Evolutionary conservation across 2,113 vertebrate species (phyloP).

Genomic region (Podarcis raffonei): DNA sequence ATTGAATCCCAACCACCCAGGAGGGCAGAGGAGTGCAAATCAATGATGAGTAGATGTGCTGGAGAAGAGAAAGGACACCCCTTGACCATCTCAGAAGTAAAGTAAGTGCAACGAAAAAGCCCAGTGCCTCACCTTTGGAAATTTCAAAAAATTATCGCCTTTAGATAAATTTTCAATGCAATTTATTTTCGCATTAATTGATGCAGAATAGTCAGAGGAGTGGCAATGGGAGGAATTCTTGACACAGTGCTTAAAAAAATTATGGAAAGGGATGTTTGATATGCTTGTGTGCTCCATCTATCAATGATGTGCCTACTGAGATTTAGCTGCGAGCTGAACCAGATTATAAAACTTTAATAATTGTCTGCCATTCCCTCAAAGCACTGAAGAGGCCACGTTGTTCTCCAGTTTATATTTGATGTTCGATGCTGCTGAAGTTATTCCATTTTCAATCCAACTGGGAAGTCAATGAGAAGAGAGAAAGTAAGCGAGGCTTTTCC

Average conservation of each 20-base stretch:
- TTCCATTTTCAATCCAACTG: conserved; percentile 20
- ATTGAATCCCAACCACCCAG: too few relatives aligned
- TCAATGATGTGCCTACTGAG: conserved; percentile 12
- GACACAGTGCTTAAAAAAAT: conserved; percentile 6
- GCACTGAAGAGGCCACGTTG: conserved; percentile 8
- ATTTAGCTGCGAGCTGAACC: conserved; percentile 37
- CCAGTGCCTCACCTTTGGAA: too few relatives aligned
- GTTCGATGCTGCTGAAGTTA: conserved; percentile 20
- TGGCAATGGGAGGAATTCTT: too few relatives aligned
- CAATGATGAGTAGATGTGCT: too few relatives aligned
- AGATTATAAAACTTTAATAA: conserved; percentile 41
- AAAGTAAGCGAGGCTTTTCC: background rate
- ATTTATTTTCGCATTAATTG: too few relatives aligned
- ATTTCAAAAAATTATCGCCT: too few relatives aligned
- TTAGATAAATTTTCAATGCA: too few relatives aligned
- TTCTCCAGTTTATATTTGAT: conserved; percentile 14
- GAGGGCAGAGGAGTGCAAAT: too few relatives aligned
- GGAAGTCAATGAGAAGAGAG: fast-evolving
- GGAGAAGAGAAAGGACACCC: too few relatives aligned
- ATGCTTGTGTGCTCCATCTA: background rate
- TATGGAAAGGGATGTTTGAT: background rate
- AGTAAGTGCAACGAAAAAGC: too few relatives aligned
- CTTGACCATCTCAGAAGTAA: too few relatives aligned
- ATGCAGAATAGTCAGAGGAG: too few relatives aligned
- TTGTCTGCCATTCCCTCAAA: conserved; percentile 19